Evolutionary conservation across 1,140 invertebrate genomes (phyloP), one percentile per base, ranked within the genome.

Genomic region (Sesamia nonagrioides): DNA sequence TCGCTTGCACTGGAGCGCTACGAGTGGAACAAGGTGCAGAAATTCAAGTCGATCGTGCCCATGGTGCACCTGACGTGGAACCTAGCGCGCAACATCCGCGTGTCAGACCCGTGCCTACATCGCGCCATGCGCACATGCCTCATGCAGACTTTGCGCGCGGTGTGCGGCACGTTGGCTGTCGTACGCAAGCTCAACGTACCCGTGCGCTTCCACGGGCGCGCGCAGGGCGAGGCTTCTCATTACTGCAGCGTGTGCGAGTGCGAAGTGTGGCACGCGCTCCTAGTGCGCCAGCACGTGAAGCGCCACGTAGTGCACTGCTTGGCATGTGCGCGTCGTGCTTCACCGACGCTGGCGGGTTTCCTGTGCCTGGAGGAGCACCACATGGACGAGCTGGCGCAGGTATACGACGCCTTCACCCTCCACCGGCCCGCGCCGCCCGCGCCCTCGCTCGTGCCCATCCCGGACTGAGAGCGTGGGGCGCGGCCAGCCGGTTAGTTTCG

Each of bases 41-140:
- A 97, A 82, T 99, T 98, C 95, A 99, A 99, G 93, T 99, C 98
- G 56, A 99, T 99, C 89, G 99, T 99, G 73, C 99, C 99, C 3
- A 99, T 99, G 98, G 96, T 99, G 58, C 99, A 99, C 95, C 96
- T 99, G 35, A 98, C 98, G 56, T 99, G 99, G 99, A 99, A 99
- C 95, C 95, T 99, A 77, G 99, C 99, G 15, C 96, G 98, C 85
- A 99, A 99, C 95, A 98, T 99, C 81, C 98, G 99, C 96, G 98
- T 99, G 78, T 98, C 98, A 0, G 98, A 99, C 94, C 96, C 97
- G 66, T 98, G 98, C 84, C 95, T 99, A 37, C 99, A 97, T 93
- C 97, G 98, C 84, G 94, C 98, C 40, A 97, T 99, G 86, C 91
- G 92, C 94, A 97, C 97, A 90, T 98, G 97, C 86, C 95, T 99